These are phyloP conservation scores for Rotaria sp. DNA, from an alignment of 2,888 invertebrate species.

Conservation along the genomic window DNA sequence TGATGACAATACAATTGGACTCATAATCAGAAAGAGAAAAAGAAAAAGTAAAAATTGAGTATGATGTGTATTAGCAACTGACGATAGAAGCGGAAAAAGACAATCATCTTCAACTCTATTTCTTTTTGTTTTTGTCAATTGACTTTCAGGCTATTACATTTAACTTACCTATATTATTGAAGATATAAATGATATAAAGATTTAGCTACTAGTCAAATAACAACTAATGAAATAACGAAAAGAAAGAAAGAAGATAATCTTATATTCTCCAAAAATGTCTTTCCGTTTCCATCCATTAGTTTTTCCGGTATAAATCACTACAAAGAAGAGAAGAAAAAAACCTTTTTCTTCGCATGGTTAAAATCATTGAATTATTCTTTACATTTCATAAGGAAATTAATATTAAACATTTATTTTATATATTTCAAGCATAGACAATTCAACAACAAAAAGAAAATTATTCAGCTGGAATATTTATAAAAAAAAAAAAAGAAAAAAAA, in stretches of 20 bases:
- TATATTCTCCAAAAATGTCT: not conserved
- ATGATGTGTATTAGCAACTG: not conserved
- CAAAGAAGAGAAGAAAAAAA: too few relatives aligned
- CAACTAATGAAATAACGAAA: too few relatives aligned
- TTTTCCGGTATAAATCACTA: not conserved
- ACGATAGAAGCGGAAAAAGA: not conserved
- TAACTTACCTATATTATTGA: not conserved
- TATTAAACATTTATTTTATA: not conserved
- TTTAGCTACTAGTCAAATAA: too few relatives aligned
- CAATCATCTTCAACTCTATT: not conserved
- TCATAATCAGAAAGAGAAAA: not conserved
- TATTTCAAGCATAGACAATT: not conserved
- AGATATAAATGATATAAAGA: not conserved
- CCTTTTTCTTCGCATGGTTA: not conserved
- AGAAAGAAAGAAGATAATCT: not conserved
- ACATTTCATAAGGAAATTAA: not conserved
- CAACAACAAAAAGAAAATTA: too few relatives aligned
- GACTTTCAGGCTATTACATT: not conserved
- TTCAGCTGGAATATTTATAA: too few relatives aligned
- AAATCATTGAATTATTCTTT: not conserved
- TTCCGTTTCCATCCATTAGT: not conserved
- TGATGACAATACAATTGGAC: not conserved
- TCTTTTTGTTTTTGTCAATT: not conserved
- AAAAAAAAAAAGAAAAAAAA: too few relatives aligned
- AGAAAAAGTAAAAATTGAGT: not conserved